Base-by-base conservation (phyloP, 2,113 vertebrate genomes). In the Brachypteracias leptosomus region DNA sequence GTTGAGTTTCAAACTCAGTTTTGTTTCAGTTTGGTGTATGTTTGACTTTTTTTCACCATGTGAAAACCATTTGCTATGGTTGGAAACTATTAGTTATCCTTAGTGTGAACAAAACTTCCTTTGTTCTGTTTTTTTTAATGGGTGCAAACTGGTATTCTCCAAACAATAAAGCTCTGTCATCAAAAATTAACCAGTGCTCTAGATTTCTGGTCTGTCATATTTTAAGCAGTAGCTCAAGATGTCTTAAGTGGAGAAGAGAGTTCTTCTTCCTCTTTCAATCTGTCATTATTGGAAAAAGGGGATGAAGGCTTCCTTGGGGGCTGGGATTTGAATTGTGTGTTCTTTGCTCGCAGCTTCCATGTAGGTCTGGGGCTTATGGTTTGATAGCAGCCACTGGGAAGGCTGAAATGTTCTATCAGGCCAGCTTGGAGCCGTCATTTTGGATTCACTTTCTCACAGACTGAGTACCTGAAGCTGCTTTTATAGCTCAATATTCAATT, bases 41-140 rank as follows among this genome's bases (percentile, higher is more conserved):
- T 85, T 97, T 97, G 95, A 67, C 91, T 90, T 59, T 6, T 52
- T 13, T 25, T 9, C 84, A 94, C 95, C 97, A 97, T 87, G 83
- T 94, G 97, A 97, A 98, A 97, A 86, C 89, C 89, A 85, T 98
- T 98, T 98, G 98, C 95, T 96, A 78, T 98, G 98, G 96, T 98
- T 98, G 96, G 97, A 98, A 98, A 97, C 97, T 86, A 95, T 98
- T 98, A 79, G 98, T 98, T 97, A 93, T 97, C 96, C 95, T 78
- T 29, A 95, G 96, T 97, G 97, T 98, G 97, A 98, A 98, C 97
- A 98, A 97, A 98, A 98, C 96, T 97, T 93, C 96, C 96, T 98
- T 98, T 98, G 97, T 98, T 97, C 95, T 94, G 95, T 17, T 87
- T 93, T 96, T 96, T 96, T 79, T 77, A 26, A 96, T 87, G 97